Conservation (phyloP, 1,140 invertebrate species). For the Drosophila cardini region DNA sequence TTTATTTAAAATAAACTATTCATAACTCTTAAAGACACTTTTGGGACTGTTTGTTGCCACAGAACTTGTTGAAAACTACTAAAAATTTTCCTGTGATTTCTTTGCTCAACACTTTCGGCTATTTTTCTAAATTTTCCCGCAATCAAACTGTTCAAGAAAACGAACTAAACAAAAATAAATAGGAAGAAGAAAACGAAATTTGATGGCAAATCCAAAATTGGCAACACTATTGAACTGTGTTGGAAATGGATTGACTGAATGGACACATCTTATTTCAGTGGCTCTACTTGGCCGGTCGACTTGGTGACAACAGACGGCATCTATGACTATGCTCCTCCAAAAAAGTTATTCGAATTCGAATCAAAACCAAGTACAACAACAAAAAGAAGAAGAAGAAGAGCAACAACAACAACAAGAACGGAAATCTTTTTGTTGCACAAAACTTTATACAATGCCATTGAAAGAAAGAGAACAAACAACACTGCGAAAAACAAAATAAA, state of each 20-base stretch:
- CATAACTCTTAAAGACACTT: slow-evolving; percentile 11
- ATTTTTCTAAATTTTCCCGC: slow-evolving; percentile 1
- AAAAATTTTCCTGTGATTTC: neutral
- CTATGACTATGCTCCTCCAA: neutral
- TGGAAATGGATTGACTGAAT: slow-evolving; percentile 1
- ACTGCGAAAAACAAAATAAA: slow-evolving; percentile 1
- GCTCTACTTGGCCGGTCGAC: slow-evolving; percentile 10
- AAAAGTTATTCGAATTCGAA: slow-evolving; percentile 31
- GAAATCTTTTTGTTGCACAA: slow-evolving; percentile 43
- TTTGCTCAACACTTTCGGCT: neutral
- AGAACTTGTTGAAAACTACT: neutral
- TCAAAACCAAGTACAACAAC: slow-evolving; percentile 46
- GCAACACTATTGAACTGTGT: slow-evolving; percentile 4
- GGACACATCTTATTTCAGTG: slow-evolving; percentile 43
- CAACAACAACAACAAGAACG: slow-evolving; percentile 15
- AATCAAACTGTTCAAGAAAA: neutral
- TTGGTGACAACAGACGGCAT: slow-evolving; percentile 4
- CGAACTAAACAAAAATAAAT: neutral
- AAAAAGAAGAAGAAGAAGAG: slow-evolving; percentile 42
- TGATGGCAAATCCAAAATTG: neutral
- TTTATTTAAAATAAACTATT: slow-evolving; percentile 4
- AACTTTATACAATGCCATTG: slow-evolving; percentile 26
- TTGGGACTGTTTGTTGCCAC: neutral
- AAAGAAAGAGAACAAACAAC: neutral
- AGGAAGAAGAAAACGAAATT: neutral